Evolutionary conservation across 2,113 vertebrate species (phyloP), one percentile per base, ranked within the genome.

Genomic region (Phycodurus eques): DNA sequence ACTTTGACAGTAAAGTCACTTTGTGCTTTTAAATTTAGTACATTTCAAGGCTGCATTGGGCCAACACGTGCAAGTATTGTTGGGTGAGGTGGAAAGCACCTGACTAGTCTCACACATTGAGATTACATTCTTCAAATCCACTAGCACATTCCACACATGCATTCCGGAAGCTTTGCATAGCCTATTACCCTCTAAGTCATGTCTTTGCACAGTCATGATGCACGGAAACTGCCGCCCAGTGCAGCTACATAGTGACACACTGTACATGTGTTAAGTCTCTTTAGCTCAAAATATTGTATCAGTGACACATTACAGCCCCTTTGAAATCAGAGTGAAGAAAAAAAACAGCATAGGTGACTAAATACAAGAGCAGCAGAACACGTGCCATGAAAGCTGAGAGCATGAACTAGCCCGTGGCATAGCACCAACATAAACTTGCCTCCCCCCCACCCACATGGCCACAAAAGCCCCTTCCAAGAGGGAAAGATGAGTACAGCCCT

Each of bases 111-210:
- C 5, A 62, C 12, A 60, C 8, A n/a, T 73, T 71, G 22, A 69
- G 49, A 57, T 44, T 22, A 68, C n/a, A 61, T 76, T 77, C 74
- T 68, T 76, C 10, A 67, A 80, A 53, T 61, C 54, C 33, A 61
- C 14, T 44, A 35, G 77, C 17, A 80, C 67, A 80, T 87, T 85
- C 68, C 43, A 80, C 11, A 49, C 53, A 69, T 64, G 35, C 76
- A 80, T 84, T 86, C 78, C 69, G 54, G 10, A 66, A 76, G 63
- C 42, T 73, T 43, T 53, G 44, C 19, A 65, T 17, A 69, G 67
- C 68, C 22, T 64, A 69, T 70, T 63, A 73, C 47, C 74, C 44
- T 33, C 27, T 47, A 13, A 43, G 44, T 66, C 22, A 61, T 17
- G n/a, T 7, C 56, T 72, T 47, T 51, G 17, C 14, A 3, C 19